Percentiles rank a stretch among this genome's conserved stretches.
phyloP scores from a whole-genome alignment of 2,113 vertebrate genomes.

The Plecotus auritus region DNA sequence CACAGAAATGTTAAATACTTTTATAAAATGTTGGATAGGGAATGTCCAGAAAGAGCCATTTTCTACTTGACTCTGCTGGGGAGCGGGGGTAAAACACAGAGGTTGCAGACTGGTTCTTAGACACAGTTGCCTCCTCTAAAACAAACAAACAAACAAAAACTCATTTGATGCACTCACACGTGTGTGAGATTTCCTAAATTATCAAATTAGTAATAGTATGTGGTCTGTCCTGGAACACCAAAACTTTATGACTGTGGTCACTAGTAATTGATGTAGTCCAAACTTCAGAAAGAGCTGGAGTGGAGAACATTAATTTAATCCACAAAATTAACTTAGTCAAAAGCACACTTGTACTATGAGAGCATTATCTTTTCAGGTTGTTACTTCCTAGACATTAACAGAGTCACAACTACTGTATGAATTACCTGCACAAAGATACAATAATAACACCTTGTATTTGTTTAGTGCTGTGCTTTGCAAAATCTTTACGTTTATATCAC shows the following conservation, averaged over 20 bases:
- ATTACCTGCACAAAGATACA: neutral
- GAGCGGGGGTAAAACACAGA: neutral
- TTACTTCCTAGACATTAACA: neutral
- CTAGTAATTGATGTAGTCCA: neutral
- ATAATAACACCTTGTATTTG: neutral
- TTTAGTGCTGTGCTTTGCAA: neutral
- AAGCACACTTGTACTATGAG: neutral
- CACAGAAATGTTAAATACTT: neutral
- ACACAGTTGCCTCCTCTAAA: neutral
- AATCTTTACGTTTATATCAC: neutral
- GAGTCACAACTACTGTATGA: neutral
- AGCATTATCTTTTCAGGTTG: neutral
- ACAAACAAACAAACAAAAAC: no score
- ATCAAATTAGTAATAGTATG: neutral
- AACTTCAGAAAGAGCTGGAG: neutral
- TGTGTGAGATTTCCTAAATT: neutral
- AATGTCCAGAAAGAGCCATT: neutral
- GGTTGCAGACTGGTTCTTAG: neutral
- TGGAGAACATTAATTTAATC: neutral
- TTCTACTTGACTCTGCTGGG: neutral
- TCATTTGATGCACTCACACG: neutral
- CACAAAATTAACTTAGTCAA: neutral
- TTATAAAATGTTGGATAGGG: neutral
- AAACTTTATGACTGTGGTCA: neutral
- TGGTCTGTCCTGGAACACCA: neutral